phyloP scores from a whole-genome alignment of 2,888 invertebrate genomes.

The Artemia sinica region DNA sequence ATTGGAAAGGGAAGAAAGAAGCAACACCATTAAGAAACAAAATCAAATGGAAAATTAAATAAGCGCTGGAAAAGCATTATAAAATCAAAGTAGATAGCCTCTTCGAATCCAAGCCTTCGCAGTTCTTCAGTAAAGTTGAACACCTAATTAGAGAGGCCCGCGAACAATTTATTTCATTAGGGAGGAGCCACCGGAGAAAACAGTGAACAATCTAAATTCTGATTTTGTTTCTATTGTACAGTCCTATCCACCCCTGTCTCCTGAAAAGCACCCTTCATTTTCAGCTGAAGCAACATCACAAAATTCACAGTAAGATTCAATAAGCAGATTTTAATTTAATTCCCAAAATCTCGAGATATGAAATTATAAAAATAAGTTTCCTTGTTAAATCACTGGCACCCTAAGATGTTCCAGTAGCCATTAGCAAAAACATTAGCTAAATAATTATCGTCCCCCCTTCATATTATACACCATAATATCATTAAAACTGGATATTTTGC shows the following conservation, averaged over 20 bases:
- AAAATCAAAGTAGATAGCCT: no score
- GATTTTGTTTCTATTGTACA: not conserved
- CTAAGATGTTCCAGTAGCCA: conserved; percentile 4
- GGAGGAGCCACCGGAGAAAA: not conserved
- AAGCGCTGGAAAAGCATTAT: no score
- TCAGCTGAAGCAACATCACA: conserved; percentile 4
- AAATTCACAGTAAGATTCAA: not conserved
- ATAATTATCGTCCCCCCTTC: no score
- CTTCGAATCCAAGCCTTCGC: no score
- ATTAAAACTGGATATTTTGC: no score
- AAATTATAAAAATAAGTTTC: not conserved
- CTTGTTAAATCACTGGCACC: not conserved
- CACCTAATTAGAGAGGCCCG: not conserved
- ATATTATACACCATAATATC: no score
- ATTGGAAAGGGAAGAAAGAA: no score
- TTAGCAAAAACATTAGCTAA: not conserved
- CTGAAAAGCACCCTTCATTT: not conserved
- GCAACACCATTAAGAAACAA: no score
- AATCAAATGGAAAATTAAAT: no score
- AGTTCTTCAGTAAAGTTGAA: no score
- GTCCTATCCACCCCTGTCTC: not conserved
- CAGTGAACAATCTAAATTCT: not conserved
- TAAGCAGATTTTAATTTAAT: not conserved
- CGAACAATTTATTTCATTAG: not conserved
- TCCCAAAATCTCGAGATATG: not conserved